Base-by-base conservation (phyloP, 2,113 vertebrate species). In the Chelonoidis abingdonii region DNA sequence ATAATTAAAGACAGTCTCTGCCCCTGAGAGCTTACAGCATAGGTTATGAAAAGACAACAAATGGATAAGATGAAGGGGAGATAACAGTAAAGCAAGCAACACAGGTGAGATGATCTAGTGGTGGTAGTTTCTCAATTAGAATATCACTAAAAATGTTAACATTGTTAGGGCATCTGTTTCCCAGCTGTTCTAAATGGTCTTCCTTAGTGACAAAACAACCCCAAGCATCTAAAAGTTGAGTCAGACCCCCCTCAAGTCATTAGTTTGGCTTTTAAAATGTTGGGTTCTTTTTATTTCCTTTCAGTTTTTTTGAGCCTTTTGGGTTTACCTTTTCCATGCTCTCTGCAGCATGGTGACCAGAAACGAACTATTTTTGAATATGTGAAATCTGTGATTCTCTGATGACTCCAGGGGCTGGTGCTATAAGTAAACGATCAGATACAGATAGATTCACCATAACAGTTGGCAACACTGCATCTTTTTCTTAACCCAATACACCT, bases 291-390 rank as follows among this genome's bases (percentile, higher is more conserved):
- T 2, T 47, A 72, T 52, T 44, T 65, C 4, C 59, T 8, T 10
- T 24, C 27, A 25, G 75, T 8, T 21, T 44, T 44, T 78, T 14
- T 14, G 10, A 17, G 41, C 9, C 54, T 8, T 29, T 17, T 1
- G n/a, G 21, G 17, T 41, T 75, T 65, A 13, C 6, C 7, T 11
- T 4, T 1, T 3, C 12, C 2, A 5, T 1, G 1, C 27, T 50
- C 27, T 10, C 8, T 31, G 12, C 53, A 54, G 53, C 84, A 41
- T n/a, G 56, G 79, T 72, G 47, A 6, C 35, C n/a, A 35, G 13
- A 25, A 75, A 41, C 19, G 49, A 25, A 57, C 25, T 57, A 3
- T 47, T 79, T 0, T 44, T 86, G 22, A 38, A 44, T 12, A 75
- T n/a, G 9, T 75, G n/a, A 41, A 41, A 78, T 3, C 41, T 76